Base-by-base conservation (phyloP, 2,797 vertebrate genomes). In the Salarias fasciatus region DNA sequence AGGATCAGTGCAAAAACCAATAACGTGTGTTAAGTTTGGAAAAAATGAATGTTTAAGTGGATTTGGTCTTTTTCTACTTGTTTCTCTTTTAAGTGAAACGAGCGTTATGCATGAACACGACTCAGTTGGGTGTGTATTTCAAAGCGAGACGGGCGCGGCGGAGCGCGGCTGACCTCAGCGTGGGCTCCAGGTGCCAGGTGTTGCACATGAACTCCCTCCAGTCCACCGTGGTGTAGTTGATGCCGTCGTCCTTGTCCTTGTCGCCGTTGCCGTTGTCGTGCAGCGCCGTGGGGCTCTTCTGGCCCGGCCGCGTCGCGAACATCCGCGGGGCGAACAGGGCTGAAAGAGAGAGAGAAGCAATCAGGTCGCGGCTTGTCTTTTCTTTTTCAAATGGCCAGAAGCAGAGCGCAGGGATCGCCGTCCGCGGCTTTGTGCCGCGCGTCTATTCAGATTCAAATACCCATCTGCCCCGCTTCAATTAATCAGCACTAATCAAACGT, bases 181-280 rank as follows among this genome's bases (percentile, higher is more conserved):
- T 99, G 2, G 98, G 98, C 70, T 99, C 97, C 83, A 99, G 86
- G 89, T 99, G 98, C 98, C 98, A 99, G 2, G 98, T 99, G 91
- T 99, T 99, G 84, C 98, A 99, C 90, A 97, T 94, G 69, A 99
- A 99, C 83, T 99, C 98, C 84, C 98, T 95, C 97, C 97, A 99
- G 88, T 99, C 98, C 4, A 99, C 96, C 5, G 96, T 97, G 61
- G 96, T 95, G 69, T 98, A 99, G 77, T 95, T 94, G 73, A 95
- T 92, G 83, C 91, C 79, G 5, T 98, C 96, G 53, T 97, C 96
- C 53, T 93, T 92, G 53, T 94, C 67, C 40, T 60, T 64, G 37
- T 63, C 88, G 1, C 91, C 24, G n/a, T 94, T 91, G 71, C 81
- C 84, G 0, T 97, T 93, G 1, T 97, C 95, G 44, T 95, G 95